Evolutionary conservation across 92 coral and sea anemone species (phyloP).

Genomic region (Epizoanthus stellaris): DNA sequence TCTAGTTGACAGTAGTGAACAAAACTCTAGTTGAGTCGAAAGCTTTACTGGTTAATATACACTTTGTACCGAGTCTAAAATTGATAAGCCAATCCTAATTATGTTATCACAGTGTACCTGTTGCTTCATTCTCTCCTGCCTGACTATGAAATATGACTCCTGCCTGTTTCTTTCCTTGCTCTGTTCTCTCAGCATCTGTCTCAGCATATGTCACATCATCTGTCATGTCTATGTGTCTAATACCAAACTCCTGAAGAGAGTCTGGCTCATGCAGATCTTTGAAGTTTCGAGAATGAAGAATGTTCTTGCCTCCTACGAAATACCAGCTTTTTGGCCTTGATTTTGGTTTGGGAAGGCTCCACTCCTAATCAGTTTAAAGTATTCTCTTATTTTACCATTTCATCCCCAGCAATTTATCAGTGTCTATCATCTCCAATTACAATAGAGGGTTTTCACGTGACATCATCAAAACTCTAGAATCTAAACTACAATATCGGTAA

Average conservation of each 20-base stretch:
- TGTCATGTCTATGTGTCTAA: constrained; percentile 4
- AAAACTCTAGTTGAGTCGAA: too few species aligned
- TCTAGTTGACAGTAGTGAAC: too few species aligned
- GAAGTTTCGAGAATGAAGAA: background rate
- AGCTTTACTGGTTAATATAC: too few species aligned
- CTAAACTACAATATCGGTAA: too few species aligned
- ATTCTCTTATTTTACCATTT: too few species aligned
- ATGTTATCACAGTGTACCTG: too few species aligned
- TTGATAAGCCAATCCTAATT: too few species aligned
- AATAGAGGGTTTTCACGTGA: too few species aligned
- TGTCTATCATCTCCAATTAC: too few species aligned
- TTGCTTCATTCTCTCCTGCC: background rate
- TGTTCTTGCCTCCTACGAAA: constrained; percentile 15
- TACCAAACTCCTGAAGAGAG: constrained; percentile 11
- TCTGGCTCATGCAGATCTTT: background rate
- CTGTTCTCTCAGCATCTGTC: background rate
- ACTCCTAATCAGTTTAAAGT: constrained; percentile 5
- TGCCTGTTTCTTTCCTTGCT: background rate
- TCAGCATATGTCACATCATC: background rate
- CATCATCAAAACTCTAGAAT: too few species aligned
- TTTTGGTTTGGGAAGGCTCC: background rate
- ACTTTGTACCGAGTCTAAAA: too few species aligned
- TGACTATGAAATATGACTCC: background rate
- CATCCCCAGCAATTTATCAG: too few species aligned
- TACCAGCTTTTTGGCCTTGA: background rate